Base-by-base conservation (phyloP, 2,113 vertebrate genomes). In the Pogonocichla stellata region DNA sequence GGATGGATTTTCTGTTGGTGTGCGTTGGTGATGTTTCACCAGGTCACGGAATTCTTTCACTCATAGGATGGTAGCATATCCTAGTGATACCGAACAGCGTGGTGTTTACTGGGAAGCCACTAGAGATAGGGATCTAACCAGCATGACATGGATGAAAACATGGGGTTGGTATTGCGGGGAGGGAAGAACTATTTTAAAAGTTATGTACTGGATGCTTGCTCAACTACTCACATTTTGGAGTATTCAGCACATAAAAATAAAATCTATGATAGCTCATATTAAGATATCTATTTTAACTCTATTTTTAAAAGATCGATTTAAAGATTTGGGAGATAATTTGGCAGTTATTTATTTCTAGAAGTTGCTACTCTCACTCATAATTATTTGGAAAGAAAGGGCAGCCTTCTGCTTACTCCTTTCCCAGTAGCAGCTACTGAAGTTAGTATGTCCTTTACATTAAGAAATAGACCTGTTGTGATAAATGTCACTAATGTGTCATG, bases 401-500 rank as follows among this genome's bases (percentile, higher is more conserved):
- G 88, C 48, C 61, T 71, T 84, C 88, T 93, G 90, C 95, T 92
- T 73, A 57, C 25, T 93, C 75, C 93, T 96, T 97, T 95, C 88
- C 93, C 72, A 84, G 93, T 97, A 96, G 94, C 94, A 96, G 93
- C 94, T 96, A 29, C 92, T 92, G 93, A 92, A 92, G 82, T 90
- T 90, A 94, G 82, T 96, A 88, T 93, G 95, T 96, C 92, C 94
- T 96, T 94, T 97, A 84, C 93, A 84, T 93, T 96, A 88, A 93
- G 88, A 96, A 96, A 88, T 95, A 94, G 93, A 96, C 96, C 94
- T 96, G 95, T 96, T 96, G 93, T 96, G 94, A 95, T 95, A 92
- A 88, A 94, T 97, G 93, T 97, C 96, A 97, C 96, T 97, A 88
- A 95, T 96, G 94, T 97, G 95, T 97, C 96, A 95, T 97, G 94